Conservation (phyloP, 2,888 invertebrate species). For the Tenthredo scrophulariae region DNA sequence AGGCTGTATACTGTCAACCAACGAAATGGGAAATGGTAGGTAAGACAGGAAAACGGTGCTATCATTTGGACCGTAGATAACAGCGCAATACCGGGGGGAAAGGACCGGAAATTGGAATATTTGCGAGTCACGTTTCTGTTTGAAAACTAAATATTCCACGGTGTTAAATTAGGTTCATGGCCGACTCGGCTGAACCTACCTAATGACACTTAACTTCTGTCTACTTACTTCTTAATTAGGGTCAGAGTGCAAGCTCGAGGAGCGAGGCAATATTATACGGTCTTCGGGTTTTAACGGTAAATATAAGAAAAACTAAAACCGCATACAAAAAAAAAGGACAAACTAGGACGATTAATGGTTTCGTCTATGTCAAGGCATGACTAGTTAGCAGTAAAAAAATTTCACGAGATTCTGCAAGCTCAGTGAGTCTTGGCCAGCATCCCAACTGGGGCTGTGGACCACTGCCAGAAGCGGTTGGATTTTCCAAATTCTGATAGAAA, state of each 20-base stretch:
- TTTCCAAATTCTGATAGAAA: constrained; percentile 44
- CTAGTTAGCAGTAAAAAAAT: constrained; percentile 31
- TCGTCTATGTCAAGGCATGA: constrained; percentile 42
- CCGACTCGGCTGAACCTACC: constrained; percentile 43
- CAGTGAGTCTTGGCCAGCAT: constrained; percentile 48
- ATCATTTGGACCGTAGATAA: constrained; percentile 20
- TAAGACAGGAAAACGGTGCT: constrained; percentile 27
- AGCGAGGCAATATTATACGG: constrained; percentile 26
- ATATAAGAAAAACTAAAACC: constrained; percentile 23
- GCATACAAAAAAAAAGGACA: background rate
- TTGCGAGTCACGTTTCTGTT: constrained; percentile 37
- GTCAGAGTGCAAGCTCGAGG: constrained; percentile 42
- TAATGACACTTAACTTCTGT: constrained; percentile 53
- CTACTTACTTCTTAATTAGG: constrained; percentile 52
- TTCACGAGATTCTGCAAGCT: constrained; percentile 42
- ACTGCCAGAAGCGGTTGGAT: constrained; percentile 37
- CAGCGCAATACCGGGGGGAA: background rate
- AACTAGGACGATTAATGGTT: constrained; percentile 38
- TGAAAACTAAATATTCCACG: constrained; percentile 35
- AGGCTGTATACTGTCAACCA: background rate
- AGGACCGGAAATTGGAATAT: constrained; percentile 29
- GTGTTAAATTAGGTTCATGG: constrained; percentile 36
- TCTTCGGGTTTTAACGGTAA: constrained; percentile 19
- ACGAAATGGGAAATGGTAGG: constrained; percentile 27
- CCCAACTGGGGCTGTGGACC: constrained; percentile 38